phyloP scores from a whole-genome alignment of 2,113 vertebrate genomes.

The Trichechus manatus region DNA sequence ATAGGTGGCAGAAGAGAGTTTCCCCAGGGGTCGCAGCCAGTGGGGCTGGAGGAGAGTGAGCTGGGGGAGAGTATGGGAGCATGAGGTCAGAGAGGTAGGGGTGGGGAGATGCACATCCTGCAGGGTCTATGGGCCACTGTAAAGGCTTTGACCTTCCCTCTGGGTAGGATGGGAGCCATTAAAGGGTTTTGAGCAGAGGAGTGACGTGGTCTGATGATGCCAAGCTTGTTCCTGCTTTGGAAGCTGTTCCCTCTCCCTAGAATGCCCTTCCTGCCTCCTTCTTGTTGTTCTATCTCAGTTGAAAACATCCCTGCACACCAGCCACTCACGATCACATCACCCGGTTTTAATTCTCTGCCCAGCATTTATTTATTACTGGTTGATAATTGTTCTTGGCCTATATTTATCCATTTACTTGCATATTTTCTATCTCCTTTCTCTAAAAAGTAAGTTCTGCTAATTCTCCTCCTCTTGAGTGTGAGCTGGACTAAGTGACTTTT shows the following conservation, averaged over 20 bases:
- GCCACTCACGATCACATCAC: not conserved
- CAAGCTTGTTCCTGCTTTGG: not conserved
- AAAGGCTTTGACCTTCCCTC: not conserved
- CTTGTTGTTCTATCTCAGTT: not conserved
- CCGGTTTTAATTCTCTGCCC: not conserved
- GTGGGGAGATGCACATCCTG: fast-evolving
- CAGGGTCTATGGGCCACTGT: not conserved
- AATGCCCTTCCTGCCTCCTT: not conserved
- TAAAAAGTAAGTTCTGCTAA: not conserved
- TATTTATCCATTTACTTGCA: not conserved
- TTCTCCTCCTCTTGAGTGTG: not conserved
- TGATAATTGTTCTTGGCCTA: not conserved
- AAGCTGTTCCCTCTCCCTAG: not conserved
- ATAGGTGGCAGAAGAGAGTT: not conserved
- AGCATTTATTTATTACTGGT: not conserved
- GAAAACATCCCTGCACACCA: not conserved
- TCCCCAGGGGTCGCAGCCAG: not conserved
- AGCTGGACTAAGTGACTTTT: not conserved
- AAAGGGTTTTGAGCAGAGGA: not conserved
- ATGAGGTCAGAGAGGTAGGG: not conserved
- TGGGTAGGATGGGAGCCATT: not conserved
- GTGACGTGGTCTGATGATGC: not conserved
- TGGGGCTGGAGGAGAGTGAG: not conserved
- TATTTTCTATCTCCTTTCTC: not conserved
- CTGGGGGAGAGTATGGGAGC: fast-evolving